phyloP scores from a whole-genome alignment of 1,140 invertebrate species.

The Latrodectus geometricus region DNA sequence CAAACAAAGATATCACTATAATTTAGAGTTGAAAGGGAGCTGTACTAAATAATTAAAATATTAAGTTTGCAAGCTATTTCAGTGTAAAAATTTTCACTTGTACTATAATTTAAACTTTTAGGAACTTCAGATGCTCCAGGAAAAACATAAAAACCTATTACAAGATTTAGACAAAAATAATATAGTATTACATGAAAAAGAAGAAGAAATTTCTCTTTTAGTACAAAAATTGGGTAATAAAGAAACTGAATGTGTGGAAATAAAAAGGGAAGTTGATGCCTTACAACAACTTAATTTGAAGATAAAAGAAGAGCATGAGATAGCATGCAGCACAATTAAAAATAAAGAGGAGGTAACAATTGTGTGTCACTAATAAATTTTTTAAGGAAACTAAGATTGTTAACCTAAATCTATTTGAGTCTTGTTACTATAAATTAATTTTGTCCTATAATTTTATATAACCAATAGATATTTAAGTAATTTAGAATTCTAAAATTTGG shows the following conservation, averaged over 20 bases:
- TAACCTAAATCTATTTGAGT: too few relatives aligned
- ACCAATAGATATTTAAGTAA: too few relatives aligned
- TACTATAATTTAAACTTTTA: not conserved
- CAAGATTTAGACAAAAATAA: not conserved
- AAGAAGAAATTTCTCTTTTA: slow-evolving; percentile 3
- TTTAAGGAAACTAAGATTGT: not conserved
- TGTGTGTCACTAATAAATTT: too few relatives aligned
- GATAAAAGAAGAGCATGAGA: slow-evolving; percentile 9
- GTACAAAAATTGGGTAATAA: not conserved
- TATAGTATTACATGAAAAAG: not conserved
- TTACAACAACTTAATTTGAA: not conserved
- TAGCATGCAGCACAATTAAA: not conserved
- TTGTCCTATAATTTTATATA: too few relatives aligned
- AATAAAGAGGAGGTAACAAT: slow-evolving; percentile 1
- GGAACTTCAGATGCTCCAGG: slow-evolving; percentile 5
- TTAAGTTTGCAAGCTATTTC: too few relatives aligned
- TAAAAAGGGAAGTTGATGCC: not conserved
- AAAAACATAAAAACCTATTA: not conserved
- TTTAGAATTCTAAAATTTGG: too few relatives aligned
- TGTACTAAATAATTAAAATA: too few relatives aligned
- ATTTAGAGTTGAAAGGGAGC: too few relatives aligned
- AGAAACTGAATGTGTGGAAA: not conserved
- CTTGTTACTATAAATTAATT: too few relatives aligned
- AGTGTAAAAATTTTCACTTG: too few relatives aligned
- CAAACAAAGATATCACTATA: too few relatives aligned